Evolutionary conservation across 2,113 vertebrate genomes (phyloP), one percentile per base, ranked within the genome.

Genomic region (Jaculus jaculus): DNA sequence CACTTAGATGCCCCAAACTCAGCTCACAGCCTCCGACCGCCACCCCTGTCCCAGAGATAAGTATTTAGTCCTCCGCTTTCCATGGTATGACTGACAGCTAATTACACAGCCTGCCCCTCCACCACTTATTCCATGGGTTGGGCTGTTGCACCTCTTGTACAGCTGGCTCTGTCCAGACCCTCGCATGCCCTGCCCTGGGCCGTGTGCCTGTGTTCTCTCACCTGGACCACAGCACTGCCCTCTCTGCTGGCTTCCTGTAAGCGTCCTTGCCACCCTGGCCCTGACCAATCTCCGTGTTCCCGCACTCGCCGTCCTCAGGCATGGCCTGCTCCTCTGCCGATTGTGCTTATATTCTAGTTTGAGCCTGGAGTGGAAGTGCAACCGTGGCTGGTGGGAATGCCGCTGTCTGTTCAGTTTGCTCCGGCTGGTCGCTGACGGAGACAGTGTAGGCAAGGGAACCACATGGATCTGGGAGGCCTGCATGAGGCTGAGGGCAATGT

Each of bases 21-120:
- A 17, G 17, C 16, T 21, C 34, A 5, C 16, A 6, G 1, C 12
- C 87, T 69, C 60, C n/a, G 63, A n/a, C n/a, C n/a, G n/a, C 15
- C 12, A 10, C 5, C 30, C 66, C 34, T 77, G 30, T 78, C 71
- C 54, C 63, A 24, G 60, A 71, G 61, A 75, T 15, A 75, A 60
- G 28, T 0, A 0, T 5, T 26, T 54, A 54, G 11, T 54, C n/a
- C 1, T 51, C 34, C 16, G n/a, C 9, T 2, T 18, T 23, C 7
- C 2, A 17, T 2, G 17, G 18, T 7, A 0, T 13, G 2, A 69
- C 61, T 39, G 42, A 47, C 42, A 47, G 42, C 42, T 47, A 8
- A 47, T 47, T 5, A 47, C 2, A 68, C 20, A 2, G 3, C 24
- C 3, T 8, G 4, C 3, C 39, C n/a, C 5, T 7, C 54, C 11